Conservation (phyloP, 1,140 invertebrate genomes). For the Drosophila ohnishii region DNA sequence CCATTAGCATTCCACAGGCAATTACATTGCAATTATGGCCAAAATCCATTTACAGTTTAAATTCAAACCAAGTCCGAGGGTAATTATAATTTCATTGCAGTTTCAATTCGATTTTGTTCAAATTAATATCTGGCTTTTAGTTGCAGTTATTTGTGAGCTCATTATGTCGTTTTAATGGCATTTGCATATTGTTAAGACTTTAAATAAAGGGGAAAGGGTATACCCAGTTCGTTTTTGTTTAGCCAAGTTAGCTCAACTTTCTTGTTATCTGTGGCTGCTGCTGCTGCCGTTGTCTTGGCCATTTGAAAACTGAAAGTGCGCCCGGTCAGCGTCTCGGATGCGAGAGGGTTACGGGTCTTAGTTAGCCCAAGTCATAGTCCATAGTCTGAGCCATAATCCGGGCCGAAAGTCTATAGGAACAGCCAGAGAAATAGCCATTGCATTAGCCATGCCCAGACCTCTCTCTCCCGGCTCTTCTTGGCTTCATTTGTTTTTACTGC, state of each 20-base stretch:
- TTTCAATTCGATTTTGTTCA: conserved; percentile 12
- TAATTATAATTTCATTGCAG: conserved; percentile 16
- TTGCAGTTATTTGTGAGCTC: conserved; percentile 16
- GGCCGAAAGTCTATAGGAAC: conserved; percentile 14
- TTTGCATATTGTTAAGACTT: conserved; percentile 3
- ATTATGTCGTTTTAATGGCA: conserved; percentile 12
- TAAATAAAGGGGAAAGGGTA: conserved; percentile 16
- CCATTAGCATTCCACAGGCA: conserved; percentile 14
- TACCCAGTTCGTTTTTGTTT: conserved; percentile 18
- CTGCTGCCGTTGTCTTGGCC: conserved; percentile 60
- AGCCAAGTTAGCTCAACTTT: conserved; percentile 20
- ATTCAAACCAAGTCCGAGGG: background rate
- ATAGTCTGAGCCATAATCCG: conserved; percentile 10
- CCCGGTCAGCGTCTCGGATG: conserved; percentile 50
- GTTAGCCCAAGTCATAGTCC: conserved; percentile 33
- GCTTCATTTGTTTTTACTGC: conserved; percentile 80
- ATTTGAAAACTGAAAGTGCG: conserved; percentile 80
- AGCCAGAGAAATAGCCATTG: conserved; percentile 45
- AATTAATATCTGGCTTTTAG: conserved; percentile 12
- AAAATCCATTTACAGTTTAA: conserved; percentile 10
- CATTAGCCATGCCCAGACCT: conserved; percentile 61
- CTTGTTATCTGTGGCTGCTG: conserved; percentile 69
- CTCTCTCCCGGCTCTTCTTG: conserved; percentile 47
- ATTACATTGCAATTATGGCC: conserved; percentile 18
- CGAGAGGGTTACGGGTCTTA: conserved; percentile 37